Evolutionary conservation across 2,888 invertebrate species (phyloP).

Genomic region (Thelaira solivaga): DNA sequence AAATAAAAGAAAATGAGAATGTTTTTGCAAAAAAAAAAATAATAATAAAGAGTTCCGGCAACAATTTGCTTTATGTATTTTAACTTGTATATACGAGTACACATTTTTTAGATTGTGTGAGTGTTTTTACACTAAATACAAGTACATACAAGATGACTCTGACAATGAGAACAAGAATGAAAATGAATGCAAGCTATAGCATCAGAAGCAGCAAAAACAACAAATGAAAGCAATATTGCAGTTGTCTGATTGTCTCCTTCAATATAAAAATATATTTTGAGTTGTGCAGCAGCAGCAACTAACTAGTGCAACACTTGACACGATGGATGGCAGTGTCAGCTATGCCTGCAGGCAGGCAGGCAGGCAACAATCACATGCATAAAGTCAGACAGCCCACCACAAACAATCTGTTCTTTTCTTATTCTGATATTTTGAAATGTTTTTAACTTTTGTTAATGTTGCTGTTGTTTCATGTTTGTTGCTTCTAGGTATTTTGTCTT

Average conservation of each 20-base stretch:
- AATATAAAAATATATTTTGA: constrained; percentile 37
- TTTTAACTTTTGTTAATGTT: constrained; percentile 20
- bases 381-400: not conserved
- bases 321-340: constrained; percentile 46
- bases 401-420: constrained; percentile 29
- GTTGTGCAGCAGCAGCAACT: constrained; percentile 13
- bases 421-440: constrained; percentile 24
- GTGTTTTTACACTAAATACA: constrained; percentile 17
- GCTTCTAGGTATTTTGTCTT: constrained; percentile 28
- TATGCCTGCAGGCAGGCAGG: constrained; percentile 32
- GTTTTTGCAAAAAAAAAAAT: constrained; percentile 1
- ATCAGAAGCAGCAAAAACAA: not conserved
- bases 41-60: constrained; percentile 36
- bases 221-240: constrained; percentile 15
- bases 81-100: too few relatives aligned
- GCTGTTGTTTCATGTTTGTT: constrained; percentile 31
- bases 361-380: constrained; percentile 18
- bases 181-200: constrained; percentile 1
- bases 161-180: constrained; percentile 33
- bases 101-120: not conserved
- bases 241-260: constrained; percentile 31
- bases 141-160: constrained; percentile 39
- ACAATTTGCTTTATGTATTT: constrained; percentile 37
- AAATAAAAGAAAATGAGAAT: not conserved
- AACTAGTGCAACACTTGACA: constrained; percentile 43